phyloP scores from a whole-genome alignment of 2,797 vertebrate species.

The Hypotaenidia okinawae region DNA sequence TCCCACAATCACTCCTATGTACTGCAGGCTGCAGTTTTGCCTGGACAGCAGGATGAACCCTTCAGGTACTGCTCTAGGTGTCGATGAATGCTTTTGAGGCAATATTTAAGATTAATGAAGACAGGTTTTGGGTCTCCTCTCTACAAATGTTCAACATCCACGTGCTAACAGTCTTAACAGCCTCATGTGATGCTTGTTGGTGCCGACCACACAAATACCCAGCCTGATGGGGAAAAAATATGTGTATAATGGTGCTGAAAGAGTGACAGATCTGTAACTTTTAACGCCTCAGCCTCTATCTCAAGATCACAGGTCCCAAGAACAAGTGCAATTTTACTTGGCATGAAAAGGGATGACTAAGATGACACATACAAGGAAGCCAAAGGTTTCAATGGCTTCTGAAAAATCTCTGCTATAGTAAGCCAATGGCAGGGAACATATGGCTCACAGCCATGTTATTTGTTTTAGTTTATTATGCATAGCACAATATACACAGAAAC shows the following conservation, averaged over 20 bases:
- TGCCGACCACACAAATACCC: accelerated
- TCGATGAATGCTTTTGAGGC: background rate
- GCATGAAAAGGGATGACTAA: accelerated
- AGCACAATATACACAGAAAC: conserved; percentile 43
- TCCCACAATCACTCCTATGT: conserved; percentile 35
- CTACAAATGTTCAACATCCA: background rate
- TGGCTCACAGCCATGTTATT: conserved; percentile 36
- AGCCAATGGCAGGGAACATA: conserved; percentile 16
- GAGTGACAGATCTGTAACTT: background rate
- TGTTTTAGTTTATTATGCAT: conserved; percentile 44
- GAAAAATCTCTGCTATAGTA: background rate
- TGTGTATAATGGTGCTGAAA: background rate
- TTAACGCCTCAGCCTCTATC: background rate
- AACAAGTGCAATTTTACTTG: background rate
- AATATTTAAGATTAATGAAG: background rate
- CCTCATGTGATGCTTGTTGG: accelerated
- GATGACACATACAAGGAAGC: background rate
- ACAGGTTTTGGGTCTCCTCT: background rate
- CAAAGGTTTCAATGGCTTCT: background rate
- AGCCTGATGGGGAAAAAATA: background rate
- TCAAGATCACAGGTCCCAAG: background rate
- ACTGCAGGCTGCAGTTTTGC: conserved; percentile 22
- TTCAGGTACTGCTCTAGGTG: background rate
- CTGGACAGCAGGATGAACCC: background rate
- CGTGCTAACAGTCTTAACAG: background rate